These are phyloP conservation scores for Drosophila peninsularis DNA, from an alignment of 2,888 invertebrate species.

Conservation along the genomic window DNA sequence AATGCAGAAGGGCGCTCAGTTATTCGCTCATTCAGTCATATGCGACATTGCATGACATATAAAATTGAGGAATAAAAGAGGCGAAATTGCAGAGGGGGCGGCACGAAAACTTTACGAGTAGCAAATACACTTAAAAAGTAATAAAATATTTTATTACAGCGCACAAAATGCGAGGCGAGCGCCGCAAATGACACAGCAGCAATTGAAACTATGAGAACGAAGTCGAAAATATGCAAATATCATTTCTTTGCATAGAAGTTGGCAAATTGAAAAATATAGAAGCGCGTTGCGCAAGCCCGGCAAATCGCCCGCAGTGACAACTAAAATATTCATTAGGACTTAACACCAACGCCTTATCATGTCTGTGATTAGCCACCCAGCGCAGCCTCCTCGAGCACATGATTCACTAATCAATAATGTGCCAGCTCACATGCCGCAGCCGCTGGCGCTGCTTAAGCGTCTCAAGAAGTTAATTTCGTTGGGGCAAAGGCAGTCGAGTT, in stretches of 20 bases:
- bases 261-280: constrained; percentile 19
- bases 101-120: constrained; percentile 61
- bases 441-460: constrained; percentile 21
- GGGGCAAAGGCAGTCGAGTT: constrained; percentile 13
- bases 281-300: not conserved
- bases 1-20: constrained; percentile 57
- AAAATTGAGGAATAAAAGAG: constrained; percentile 11
- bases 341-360: constrained; percentile 41
- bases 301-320: constrained; percentile 5
- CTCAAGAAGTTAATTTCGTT: constrained; percentile 65
- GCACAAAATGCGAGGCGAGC: constrained; percentile 44
- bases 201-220: constrained; percentile 30
- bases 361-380: constrained; percentile 52
- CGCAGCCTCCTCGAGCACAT: constrained; percentile 26
- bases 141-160: constrained; percentile 77
- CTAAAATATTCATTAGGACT: constrained; percentile 61
- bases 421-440: constrained; percentile 40
- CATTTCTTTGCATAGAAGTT: constrained; percentile 20
- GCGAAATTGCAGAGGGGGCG: constrained; percentile 5
- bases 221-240: constrained; percentile 29
- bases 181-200: constrained; percentile 27
- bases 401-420: constrained; percentile 69
- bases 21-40: constrained; percentile 57
- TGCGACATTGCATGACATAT: constrained; percentile 66
- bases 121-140: constrained; percentile 78